These are phyloP conservation scores for Burhinus oedicnemus DNA, from an alignment of 2,113 vertebrate genomes.

Conservation along the genomic window DNA sequence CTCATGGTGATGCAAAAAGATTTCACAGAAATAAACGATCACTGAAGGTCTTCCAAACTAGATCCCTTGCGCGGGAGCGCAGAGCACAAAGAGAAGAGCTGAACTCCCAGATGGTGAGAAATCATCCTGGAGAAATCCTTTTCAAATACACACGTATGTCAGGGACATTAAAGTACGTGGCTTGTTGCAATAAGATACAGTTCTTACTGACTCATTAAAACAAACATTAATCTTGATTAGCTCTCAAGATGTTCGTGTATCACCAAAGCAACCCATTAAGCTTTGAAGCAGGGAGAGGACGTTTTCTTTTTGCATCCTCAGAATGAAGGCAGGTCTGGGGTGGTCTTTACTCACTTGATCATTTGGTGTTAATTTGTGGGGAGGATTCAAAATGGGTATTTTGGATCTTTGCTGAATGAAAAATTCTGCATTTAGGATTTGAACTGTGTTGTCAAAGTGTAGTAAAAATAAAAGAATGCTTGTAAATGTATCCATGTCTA, in stretches of 20 bases:
- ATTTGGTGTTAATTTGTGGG: not conserved
- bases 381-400: rapidly evolving
- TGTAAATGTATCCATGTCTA: not conserved
- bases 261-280: not conserved
- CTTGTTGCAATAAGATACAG: not conserved
- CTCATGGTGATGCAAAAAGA: not conserved
- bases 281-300: not conserved
- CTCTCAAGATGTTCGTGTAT: not conserved
- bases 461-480: not conserved
- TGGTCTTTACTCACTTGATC: not conserved
- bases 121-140: not conserved
- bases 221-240: not conserved
- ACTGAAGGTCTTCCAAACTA: not conserved
- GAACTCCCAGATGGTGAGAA: not conserved
- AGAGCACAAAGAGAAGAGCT: not conserved
- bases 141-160: not conserved
- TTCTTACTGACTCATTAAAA: not conserved
- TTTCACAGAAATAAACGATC: not conserved
- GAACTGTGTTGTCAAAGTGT: not conserved
- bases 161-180: not conserved
- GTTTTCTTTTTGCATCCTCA: not conserved
- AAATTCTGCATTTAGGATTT: not conserved
- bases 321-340: not conserved
- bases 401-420: not conserved
- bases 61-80: not conserved